These are phyloP conservation scores for Prinia subflava DNA, from an alignment of 2,113 vertebrate genomes.

Conservation along the genomic window DNA sequence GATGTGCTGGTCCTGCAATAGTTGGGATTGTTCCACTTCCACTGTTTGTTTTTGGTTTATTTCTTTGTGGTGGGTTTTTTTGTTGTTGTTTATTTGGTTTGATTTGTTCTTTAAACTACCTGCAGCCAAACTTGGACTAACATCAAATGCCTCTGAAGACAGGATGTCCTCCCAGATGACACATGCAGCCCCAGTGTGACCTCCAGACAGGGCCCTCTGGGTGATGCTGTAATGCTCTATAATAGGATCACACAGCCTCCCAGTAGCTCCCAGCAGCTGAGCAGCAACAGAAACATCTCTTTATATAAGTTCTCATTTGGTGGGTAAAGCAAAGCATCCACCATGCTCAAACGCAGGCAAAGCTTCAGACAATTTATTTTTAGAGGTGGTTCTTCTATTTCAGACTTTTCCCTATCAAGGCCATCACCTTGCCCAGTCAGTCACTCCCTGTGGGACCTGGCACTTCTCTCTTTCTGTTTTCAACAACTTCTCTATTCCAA, in stretches of 20 bases:
- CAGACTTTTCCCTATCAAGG: background rate
- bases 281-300: background rate
- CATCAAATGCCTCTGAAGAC: background rate
- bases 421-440: background rate
- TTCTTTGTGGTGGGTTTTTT: background rate
- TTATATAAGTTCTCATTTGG: background rate
- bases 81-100: background rate
- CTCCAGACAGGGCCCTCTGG: background rate
- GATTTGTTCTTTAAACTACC: background rate
- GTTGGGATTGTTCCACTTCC: background rate
- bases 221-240: background rate
- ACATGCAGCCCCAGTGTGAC: background rate
- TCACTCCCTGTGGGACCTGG: background rate
- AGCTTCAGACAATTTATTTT: slow-evolving; percentile 15
- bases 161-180: background rate
- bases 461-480: background rate
- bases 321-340: background rate
- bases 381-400: slow-evolving; percentile 16
- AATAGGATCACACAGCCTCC: background rate
- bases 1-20: background rate
- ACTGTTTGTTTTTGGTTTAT: background rate
- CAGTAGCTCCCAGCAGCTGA: background rate
- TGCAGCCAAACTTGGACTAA: background rate
- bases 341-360: background rate
- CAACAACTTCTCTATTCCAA: slow-evolving; percentile 28